Percentiles rank a stretch among this genome's conserved stretches.
phyloP scores from a whole-genome alignment of 2,888 invertebrate genomes.

The Sphaerophoria taeniata region DNA sequence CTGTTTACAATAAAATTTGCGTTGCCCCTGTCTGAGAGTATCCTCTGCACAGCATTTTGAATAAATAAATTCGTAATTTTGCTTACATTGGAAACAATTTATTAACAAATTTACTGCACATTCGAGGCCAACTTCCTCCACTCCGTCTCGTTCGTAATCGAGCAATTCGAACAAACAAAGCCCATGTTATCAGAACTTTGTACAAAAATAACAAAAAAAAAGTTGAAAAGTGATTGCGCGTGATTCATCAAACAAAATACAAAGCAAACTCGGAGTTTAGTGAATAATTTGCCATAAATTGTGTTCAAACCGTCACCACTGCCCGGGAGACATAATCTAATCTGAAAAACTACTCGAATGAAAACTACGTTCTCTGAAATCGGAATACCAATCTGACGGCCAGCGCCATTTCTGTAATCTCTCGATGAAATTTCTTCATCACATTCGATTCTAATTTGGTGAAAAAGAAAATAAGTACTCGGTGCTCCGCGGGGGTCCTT shows the following conservation, averaged over 20 bases:
- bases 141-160: background rate
- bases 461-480: constrained; percentile 20
- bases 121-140: background rate
- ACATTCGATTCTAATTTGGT: background rate
- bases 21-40: constrained; percentile 59
- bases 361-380: constrained; percentile 25
- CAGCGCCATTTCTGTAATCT: constrained; percentile 7
- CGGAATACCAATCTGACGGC: constrained; percentile 1
- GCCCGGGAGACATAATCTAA: constrained; percentile 66
- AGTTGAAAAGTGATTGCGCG: constrained; percentile 12
- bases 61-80: constrained; percentile 41
- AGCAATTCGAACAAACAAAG: constrained; percentile 20
- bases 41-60: constrained; percentile 39
- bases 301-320: constrained; percentile 58
- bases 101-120: constrained; percentile 38
- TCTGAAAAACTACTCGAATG: constrained; percentile 36
- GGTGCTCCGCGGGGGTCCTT: constrained; percentile 57
- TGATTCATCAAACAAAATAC: constrained; percentile 41
- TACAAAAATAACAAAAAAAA: background rate
- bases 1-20: constrained; percentile 74
- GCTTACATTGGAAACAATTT: constrained; percentile 62
- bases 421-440: constrained; percentile 55
- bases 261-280: constrained; percentile 26
- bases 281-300: constrained; percentile 53
- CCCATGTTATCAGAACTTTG: constrained; percentile 21